These are phyloP conservation scores for Pipistrellus pipistrellus DNA, from an alignment of 2,797 vertebrate species.

Conservation along the genomic window DNA sequence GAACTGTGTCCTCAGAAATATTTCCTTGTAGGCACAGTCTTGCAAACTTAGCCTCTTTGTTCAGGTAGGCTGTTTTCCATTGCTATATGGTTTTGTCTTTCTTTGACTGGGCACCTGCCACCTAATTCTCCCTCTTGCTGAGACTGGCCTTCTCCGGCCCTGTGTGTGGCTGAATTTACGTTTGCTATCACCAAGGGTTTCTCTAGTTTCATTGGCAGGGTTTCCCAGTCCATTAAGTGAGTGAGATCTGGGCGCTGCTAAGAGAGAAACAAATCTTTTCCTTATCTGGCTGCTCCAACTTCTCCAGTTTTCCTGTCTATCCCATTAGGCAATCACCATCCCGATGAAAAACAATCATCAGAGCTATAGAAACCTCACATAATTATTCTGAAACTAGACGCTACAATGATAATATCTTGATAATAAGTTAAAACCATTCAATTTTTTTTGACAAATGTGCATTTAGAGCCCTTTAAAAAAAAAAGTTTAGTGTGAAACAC, in stretches of 20 bases:
- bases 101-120: conserved; percentile 13
- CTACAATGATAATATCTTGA: conserved; percentile 25
- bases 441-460: not conserved
- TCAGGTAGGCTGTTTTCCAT: not conserved
- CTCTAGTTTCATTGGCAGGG: conserved; percentile 70
- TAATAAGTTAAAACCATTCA: conserved; percentile 63
- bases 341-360: conserved; percentile 61
- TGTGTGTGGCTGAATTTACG: not conserved
- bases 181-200: conserved; percentile 60
- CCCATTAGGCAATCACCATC: conserved; percentile 58
- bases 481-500: conserved; percentile 26
- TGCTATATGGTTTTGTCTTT: conserved; percentile 52
- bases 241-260: conserved; percentile 51
- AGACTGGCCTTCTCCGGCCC: not conserved
- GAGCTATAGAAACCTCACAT: conserved; percentile 12
- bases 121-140: conserved; percentile 37
- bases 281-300: conserved; percentile 61
- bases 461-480: conserved; percentile 26
- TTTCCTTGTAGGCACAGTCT: not conserved
- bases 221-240: conserved; percentile 66
- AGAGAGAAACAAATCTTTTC: conserved; percentile 71
- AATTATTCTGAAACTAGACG: conserved; percentile 68
- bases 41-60: conserved; percentile 36
- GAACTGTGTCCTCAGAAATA: not conserved
- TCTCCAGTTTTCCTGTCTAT: conserved; percentile 62